Conservation (phyloP, 2,113 vertebrate species). For the Burhinus oedicnemus region DNA sequence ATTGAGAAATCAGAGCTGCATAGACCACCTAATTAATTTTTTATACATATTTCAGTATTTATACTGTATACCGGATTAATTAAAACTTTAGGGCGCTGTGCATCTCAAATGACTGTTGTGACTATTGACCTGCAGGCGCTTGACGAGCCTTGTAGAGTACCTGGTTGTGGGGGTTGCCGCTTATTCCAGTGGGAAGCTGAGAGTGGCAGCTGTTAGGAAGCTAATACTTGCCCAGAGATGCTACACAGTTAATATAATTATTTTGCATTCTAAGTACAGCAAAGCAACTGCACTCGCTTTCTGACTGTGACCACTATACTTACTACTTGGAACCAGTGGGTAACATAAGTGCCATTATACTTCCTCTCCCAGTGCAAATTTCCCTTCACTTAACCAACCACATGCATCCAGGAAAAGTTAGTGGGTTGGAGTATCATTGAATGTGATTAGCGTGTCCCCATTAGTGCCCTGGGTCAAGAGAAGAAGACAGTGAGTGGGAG, state of each 20-base stretch:
- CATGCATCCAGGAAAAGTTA: background rate
- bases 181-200: constrained; percentile 59
- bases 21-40: constrained; percentile 74
- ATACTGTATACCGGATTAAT: constrained; percentile 64
- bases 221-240: constrained; percentile 40
- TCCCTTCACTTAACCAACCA: background rate
- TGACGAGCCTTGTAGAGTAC: constrained; percentile 35
- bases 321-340: background rate
- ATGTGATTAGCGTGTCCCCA: background rate
- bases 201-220: constrained; percentile 59
- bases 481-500: background rate
- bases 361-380: background rate
- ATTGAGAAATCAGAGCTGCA: constrained; percentile 73
- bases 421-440: background rate
- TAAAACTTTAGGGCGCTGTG: constrained; percentile 68
- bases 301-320: constrained; percentile 9
- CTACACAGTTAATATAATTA: background rate
- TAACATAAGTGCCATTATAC: background rate
- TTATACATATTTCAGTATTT: constrained; percentile 72
- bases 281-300: background rate
- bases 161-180: constrained; percentile 31
- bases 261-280: constrained; percentile 24
- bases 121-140: constrained; percentile 63
- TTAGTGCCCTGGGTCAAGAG: background rate
- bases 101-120: constrained; percentile 68